These are phyloP conservation scores for Forbesichthys papilliferus DNA, from an alignment of 2,113 vertebrate species.

Conservation along the genomic window DNA sequence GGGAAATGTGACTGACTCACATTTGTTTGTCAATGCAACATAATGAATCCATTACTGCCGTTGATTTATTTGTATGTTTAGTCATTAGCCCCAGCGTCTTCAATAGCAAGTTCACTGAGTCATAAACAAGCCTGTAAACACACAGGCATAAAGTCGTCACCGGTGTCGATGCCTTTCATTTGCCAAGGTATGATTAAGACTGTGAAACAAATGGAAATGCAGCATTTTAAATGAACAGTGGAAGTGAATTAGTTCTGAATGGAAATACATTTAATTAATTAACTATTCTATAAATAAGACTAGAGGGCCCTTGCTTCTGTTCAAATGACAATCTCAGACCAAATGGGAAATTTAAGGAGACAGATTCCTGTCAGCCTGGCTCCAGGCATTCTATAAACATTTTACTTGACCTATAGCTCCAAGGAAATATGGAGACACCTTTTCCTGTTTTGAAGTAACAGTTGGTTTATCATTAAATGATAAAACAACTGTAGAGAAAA, in stretches of 20 bases:
- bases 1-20: no score
- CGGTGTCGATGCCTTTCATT: conserved; percentile 36
- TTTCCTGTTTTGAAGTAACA: conserved; percentile 35
- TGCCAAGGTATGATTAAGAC: conserved; percentile 33
- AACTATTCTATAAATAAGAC: conserved; percentile 9
- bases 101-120: conserved; percentile 34
- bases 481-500: conserved; percentile 51
- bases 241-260: conserved; percentile 33
- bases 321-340: conserved; percentile 38
- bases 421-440: conserved; percentile 45
- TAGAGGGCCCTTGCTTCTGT: conserved; percentile 46
- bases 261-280: conserved; percentile 29
- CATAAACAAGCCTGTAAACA: conserved; percentile 7
- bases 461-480: conserved; percentile 23
- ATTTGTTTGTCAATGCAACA: no score
- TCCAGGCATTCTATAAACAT: conserved; percentile 57
- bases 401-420: conserved; percentile 44
- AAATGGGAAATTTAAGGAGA: conserved; percentile 33
- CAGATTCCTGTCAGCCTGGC: conserved; percentile 55
- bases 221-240: background rate
- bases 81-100: conserved; percentile 18
- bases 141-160: conserved; percentile 14
- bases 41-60: no score
- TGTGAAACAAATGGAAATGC: conserved; percentile 41
- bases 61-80: background rate